These are phyloP conservation scores for Lutjanus argentimaculatus DNA, from an alignment of 2,797 vertebrate species.

Conservation along the genomic window DNA sequence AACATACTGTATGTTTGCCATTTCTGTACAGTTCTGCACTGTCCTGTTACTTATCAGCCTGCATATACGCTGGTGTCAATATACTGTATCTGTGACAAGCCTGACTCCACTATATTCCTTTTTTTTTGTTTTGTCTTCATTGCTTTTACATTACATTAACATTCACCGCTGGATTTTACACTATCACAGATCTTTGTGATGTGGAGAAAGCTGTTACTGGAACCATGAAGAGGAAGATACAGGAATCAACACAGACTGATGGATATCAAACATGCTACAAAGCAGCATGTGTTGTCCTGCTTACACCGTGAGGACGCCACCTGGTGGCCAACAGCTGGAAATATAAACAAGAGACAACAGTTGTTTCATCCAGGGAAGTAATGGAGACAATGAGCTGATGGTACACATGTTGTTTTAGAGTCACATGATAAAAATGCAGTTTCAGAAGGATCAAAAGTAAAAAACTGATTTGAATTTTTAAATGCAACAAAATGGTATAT, in stretches of 20 bases:
- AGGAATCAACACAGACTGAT: not conserved
- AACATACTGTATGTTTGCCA: not conserved
- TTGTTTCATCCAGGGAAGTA: not conserved
- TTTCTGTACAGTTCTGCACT: not conserved
- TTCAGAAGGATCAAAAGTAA: too few relatives aligned
- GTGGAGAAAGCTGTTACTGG: not conserved
- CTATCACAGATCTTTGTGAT: not conserved
- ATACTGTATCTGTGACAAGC: not conserved
- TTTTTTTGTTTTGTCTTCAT: not conserved
- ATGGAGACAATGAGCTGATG: too few relatives aligned
- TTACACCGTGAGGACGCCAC: constrained; percentile 36
- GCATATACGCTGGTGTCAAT: too few relatives aligned
- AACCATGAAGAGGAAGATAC: not conserved
- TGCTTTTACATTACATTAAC: too few relatives aligned
- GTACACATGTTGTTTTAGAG: too few relatives aligned
- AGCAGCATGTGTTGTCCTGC: not conserved
- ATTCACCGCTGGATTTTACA: not conserved
- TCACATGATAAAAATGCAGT: too few relatives aligned
- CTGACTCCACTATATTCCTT: not conserved
- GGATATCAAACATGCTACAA: not conserved
- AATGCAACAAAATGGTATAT: not conserved
- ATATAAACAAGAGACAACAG: not conserved
- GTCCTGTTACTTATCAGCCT: not conserved
- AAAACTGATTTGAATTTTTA: too few relatives aligned
- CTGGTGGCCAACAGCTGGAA: constrained; percentile 43